phyloP scores from a whole-genome alignment of 2,797 vertebrate genomes.

The Pitangus sulphuratus region DNA sequence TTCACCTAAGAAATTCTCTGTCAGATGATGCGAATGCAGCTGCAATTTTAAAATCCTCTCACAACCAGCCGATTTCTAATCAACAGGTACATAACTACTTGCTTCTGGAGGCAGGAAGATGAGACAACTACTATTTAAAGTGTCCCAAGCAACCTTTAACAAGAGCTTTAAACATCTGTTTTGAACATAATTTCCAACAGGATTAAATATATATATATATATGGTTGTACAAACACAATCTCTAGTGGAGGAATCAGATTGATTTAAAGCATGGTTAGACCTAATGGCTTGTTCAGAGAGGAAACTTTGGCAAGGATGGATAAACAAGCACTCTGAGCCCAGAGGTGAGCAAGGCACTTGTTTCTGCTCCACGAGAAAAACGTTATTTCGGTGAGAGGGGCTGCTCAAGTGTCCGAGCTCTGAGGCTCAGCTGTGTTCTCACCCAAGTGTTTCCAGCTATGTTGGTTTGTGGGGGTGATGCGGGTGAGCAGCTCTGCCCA shows the following conservation, averaged over 20 bases:
- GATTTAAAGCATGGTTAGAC: neutral
- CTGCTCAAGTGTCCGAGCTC: rapidly evolving
- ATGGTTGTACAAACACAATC: neutral
- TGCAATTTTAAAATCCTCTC: neutral
- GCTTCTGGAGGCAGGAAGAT: neutral
- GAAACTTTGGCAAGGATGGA: neutral
- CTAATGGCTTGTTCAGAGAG: neutral
- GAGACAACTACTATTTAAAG: neutral
- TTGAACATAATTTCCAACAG: neutral
- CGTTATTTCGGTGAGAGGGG: neutral
- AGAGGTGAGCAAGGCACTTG: neutral
- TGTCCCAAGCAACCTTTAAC: neutral
- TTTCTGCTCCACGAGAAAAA: neutral
- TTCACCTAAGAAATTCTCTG: neutral
- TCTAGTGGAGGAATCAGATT: neutral
- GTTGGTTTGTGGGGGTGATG: neutral
- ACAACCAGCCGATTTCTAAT: neutral
- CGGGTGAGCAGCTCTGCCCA: neutral
- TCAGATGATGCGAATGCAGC: neutral
- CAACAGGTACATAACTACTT: neutral
- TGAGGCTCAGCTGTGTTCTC: neutral
- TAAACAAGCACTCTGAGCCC: neutral
- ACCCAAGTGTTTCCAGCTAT: neutral
- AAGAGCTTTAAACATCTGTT: neutral
- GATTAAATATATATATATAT: neutral